phyloP scores from a whole-genome alignment of 2,888 invertebrate species.

The Melinaea menophilus region DNA sequence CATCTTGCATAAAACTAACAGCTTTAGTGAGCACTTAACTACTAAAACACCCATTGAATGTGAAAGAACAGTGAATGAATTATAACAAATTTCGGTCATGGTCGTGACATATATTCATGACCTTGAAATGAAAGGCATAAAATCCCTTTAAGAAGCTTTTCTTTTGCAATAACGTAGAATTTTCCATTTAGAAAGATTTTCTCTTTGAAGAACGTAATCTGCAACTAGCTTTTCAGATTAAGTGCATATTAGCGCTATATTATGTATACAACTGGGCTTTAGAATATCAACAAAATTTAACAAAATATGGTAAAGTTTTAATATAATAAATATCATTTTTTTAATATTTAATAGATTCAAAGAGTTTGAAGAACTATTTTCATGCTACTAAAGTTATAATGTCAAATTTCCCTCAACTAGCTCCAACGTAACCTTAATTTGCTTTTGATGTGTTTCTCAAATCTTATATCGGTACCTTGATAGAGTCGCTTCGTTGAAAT shows the following conservation, averaged over 20 bases:
- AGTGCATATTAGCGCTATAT: too few species aligned
- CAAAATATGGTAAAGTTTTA: too few species aligned
- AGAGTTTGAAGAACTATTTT: too few species aligned
- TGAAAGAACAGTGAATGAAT: conserved; percentile 1
- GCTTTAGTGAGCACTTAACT: not conserved
- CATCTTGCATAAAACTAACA: conserved; percentile 5
- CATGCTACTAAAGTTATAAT: too few species aligned
- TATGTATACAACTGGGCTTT: too few species aligned
- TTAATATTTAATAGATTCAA: too few species aligned
- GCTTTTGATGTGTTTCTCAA: not conserved
- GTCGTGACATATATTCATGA: not conserved
- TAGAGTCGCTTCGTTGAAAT: not conserved
- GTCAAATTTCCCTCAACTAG: not conserved
- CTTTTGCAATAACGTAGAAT: conserved; percentile 3
- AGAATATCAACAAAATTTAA: too few species aligned
- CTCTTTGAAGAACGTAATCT: conserved; percentile 1
- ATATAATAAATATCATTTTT: too few species aligned
- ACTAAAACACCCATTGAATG: conserved; percentile 5
- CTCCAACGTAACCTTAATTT: conserved; percentile 3
- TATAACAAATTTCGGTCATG: conserved; percentile 1
- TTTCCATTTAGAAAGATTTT: not conserved
- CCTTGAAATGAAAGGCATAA: conserved; percentile 1
- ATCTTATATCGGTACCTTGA: not conserved
- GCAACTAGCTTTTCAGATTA: not conserved
- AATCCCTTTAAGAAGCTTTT: conserved; percentile 8